Base-by-base conservation (phyloP, 2,888 invertebrate genomes). In the Metopia argyrocephala region DNA sequence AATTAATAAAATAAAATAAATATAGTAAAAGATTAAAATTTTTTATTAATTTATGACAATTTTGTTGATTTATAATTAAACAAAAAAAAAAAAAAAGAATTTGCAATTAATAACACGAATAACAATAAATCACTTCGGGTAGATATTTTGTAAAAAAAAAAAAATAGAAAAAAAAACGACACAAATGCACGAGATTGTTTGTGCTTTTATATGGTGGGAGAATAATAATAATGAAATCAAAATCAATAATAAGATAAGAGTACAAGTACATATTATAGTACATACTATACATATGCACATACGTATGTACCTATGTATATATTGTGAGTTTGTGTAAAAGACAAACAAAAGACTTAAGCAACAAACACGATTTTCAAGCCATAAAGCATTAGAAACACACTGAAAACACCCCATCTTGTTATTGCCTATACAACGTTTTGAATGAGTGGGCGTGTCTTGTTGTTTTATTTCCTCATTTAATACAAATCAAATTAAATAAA, bases 401-500 rank as follows among this genome's bases (percentile, higher is more conserved):
- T 78, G 66, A 78, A 71, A 78, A 74, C 66, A 73, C 76, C 66
- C 76, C 71, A 74, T 65, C 48, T 21, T 52, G 31, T 31, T 21
- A 45, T 68, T 71, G 54, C 46, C 20, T 12, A 9, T 6, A 9
- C 18, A 65, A 25, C 66, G 27, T 76, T 18, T 31, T 3, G 70
- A 68, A 50, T 75, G 64, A 52, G 70, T 71, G 38, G 56, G 80
- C 73, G 79, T 79, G 79, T 79, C 76, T 76, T 76, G 71, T 76
- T 76, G 71, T 75, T 70, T 38, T 9, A 71, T 76, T 75, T 71
- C 74, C 75, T 82, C 74, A 79, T 80, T 80, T 71, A 76, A 71
- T 76, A 54, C 69, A 76, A 74, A 70, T 54, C 80, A 79, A 82
- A 83, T 78, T 79, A 84, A 85, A 84, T 86, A 85, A 87, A 87